These are phyloP conservation scores for Propsilocerus akamusi DNA, from an alignment of 1,140 invertebrate genomes.

Conservation along the genomic window DNA sequence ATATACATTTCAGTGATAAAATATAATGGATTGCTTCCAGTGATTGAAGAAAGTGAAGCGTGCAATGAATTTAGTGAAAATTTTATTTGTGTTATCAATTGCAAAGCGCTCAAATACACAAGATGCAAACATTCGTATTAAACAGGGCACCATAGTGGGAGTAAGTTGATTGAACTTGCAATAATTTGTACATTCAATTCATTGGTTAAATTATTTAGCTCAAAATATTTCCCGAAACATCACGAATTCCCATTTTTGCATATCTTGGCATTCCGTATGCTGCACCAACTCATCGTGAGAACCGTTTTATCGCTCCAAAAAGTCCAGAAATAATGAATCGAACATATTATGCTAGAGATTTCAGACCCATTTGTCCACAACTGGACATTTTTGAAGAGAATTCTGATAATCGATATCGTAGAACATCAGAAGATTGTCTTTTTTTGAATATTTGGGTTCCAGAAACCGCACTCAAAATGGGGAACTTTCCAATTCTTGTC, in stretches of 20 bases:
- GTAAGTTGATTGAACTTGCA: conserved; percentile 8
- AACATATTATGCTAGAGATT: conserved; percentile 24
- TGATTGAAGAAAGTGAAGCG: too few species aligned
- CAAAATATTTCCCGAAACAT: conserved; percentile 26
- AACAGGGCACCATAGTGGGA: conserved; percentile 13
- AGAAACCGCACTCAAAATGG: conserved; percentile 30
- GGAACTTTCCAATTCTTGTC: conserved; percentile 34
- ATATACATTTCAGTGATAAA: too few species aligned
- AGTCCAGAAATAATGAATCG: conserved; percentile 28
- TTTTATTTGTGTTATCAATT: too few species aligned
- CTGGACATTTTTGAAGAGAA: conserved; percentile 9
- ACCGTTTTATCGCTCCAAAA: conserved; percentile 34
- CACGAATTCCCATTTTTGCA: conserved; percentile 29
- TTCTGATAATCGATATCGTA: conserved; percentile 13
- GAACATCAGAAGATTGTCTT: conserved; percentile 30
- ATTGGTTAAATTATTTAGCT: too few species aligned
- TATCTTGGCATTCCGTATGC: conserved; percentile 52
- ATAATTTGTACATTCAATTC: conserved; percentile 2
- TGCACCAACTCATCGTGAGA: conserved; percentile 33
- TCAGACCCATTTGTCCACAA: conserved; percentile 30
- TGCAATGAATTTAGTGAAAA: too few species aligned
- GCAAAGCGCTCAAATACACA: too few species aligned
- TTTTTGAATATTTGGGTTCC: conserved; percentile 35
- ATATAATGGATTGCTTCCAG: too few species aligned
- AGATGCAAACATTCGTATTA: conserved; percentile 11